These are phyloP conservation scores for Diachrysia chrysitis DNA, from an alignment of 2,888 invertebrate genomes.

Conservation along the genomic window DNA sequence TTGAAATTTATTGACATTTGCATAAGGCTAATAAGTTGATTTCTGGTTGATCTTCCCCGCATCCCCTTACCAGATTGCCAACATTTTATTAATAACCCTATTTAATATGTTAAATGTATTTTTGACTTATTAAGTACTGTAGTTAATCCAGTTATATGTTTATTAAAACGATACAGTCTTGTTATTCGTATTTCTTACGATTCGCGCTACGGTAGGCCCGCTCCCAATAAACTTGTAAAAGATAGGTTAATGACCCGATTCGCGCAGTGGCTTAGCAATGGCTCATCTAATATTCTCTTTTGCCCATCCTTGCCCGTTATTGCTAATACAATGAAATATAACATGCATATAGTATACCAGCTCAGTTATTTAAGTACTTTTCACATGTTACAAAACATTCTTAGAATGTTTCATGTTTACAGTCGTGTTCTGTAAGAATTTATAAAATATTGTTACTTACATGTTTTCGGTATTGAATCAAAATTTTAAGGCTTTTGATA, in stretches of 20 bases:
- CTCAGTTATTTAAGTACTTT: slow-evolving; percentile 39
- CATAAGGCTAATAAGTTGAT: too few species aligned
- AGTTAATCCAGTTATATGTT: too few species aligned
- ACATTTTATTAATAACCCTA: too few species aligned
- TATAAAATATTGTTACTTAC: slow-evolving; percentile 18
- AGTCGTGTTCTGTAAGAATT: slow-evolving; percentile 23
- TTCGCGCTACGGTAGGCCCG: neutral
- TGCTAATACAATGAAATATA: slow-evolving; percentile 24
- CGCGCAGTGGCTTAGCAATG: slow-evolving; percentile 5
- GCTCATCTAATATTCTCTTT: slow-evolving; percentile 12
- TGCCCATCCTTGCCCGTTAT: slow-evolving; percentile 6
- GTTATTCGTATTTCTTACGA: neutral
- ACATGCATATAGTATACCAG: slow-evolving; percentile 15
- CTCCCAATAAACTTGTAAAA: neutral
- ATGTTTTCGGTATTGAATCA: neutral
- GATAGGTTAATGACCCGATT: slow-evolving; percentile 1
- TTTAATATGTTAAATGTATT: too few species aligned
- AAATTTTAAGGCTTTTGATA: neutral
- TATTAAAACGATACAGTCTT: neutral
- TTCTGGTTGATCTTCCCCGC: too few species aligned
- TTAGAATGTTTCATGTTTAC: slow-evolving; percentile 39
- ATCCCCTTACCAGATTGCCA: too few species aligned
- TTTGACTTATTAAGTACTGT: too few species aligned
- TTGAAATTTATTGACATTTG: too few species aligned
- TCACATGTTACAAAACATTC: slow-evolving; percentile 46